Base-by-base conservation (phyloP, 2,113 vertebrate species). In the Numida meleagris region DNA sequence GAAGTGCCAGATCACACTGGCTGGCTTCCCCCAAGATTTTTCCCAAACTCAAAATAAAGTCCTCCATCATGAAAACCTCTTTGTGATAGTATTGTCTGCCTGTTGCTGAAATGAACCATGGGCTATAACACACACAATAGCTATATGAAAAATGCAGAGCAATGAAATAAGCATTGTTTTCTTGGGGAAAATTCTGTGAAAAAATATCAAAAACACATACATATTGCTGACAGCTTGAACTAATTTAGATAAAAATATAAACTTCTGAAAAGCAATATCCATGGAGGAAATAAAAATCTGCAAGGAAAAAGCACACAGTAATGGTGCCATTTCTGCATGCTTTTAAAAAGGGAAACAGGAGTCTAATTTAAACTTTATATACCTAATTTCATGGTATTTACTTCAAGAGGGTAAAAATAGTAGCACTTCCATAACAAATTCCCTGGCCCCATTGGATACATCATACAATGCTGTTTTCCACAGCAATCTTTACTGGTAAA, bases 191-290 rank as follows among this genome's bases (percentile, higher is more conserved):
- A 91, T 5, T 65, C 23, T 82, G 10, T 1, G 42, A 53, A 91
- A 67, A 82, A 70, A 68, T 59, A 74, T 6, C 0, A 68, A 73
- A 53, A 72, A 61, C 38, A 58, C 14, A n/a, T 82, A 82, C 25
- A 13, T 25, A 59, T 2, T 68, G 40, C 31, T 81, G 77, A 84
- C 88, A 95, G 48, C 62, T 55, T 94, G 88, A 90, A 90, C 14
- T 86, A 55, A 86, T 93, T 95, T 70, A 93, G 73, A 84, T 63
- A 75, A 88, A 95, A 94, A 94, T 19, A 88, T 23, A 61, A 78
- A 88, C n/a, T 86, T 95, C 12, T 55, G 58, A 72, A 71, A 74
- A 86, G 76, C 42, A 95, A 91, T 88, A 95, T 65, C 9, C 65
- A 48, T 83, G 42, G n/a, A 88, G 51, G 57, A 96, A 94, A 81